Conservation (phyloP, 2,888 invertebrate species). For the Anarsia innoxiella region DNA sequence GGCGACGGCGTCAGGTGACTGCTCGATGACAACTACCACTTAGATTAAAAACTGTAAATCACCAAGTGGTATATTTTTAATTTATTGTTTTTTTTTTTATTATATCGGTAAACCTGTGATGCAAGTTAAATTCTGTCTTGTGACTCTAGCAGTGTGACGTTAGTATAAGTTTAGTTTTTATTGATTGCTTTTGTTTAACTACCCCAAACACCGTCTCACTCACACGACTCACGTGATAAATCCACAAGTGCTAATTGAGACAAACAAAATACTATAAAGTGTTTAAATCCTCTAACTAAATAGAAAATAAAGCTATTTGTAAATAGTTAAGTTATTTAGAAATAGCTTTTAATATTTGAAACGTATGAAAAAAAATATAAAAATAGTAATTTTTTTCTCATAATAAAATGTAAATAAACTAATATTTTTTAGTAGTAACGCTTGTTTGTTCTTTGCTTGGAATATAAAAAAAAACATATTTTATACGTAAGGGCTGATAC, state of each 20-base stretch:
- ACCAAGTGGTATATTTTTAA: conserved; percentile 61
- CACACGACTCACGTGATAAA: conserved; percentile 9
- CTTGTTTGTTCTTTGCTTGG: conserved; percentile 28
- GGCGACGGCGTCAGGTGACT: conserved; percentile 70
- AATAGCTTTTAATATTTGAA: conserved; percentile 61
- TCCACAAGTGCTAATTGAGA: conserved; percentile 13
- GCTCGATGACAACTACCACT: conserved; percentile 40
- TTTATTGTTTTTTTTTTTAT: conserved; percentile 60
- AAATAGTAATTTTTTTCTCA: conserved; percentile 62
- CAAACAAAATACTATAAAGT: conserved; percentile 16
- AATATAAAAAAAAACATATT: conserved; percentile 4
- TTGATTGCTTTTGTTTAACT: conserved; percentile 3
- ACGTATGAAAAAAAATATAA: conserved; percentile 48
- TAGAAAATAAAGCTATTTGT: conserved; percentile 53
- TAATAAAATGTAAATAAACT: conserved; percentile 67
- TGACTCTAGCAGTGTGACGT: conserved; percentile 44
- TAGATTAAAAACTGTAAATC: conserved; percentile 44
- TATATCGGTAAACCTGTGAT: conserved; percentile 63
- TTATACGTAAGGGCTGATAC: conserved; percentile 4
- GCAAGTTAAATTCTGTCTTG: conserved; percentile 52
- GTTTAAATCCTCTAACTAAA: conserved; percentile 18
- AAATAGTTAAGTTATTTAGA: conserved; percentile 55
- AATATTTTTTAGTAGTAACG: conserved; percentile 62
- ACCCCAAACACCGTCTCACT: conserved; percentile 4
- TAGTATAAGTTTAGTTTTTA: conserved; percentile 39